A percentile compares a stretch with the other conserved stretches of the same genome.
Conservation (phyloP, 1,140 invertebrate species). For the Rhyzopertha dominica region DNA sequence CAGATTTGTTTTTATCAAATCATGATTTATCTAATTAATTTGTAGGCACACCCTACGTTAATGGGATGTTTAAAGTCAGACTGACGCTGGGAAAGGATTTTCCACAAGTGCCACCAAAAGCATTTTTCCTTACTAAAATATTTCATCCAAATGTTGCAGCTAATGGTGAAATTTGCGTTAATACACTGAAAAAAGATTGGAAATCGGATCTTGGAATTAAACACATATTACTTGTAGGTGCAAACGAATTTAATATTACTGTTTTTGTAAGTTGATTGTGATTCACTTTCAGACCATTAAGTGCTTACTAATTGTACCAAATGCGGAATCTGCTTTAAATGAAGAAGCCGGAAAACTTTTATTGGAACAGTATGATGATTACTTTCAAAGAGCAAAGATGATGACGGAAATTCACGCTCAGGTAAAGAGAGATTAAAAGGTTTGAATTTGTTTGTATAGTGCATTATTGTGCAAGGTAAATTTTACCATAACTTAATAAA, state of each 20-base stretch:
- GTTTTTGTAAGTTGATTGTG: constrained; percentile 9
- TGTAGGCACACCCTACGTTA: constrained; percentile 82
- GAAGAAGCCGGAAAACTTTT: constrained; percentile 90
- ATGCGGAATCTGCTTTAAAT: constrained; percentile 90
- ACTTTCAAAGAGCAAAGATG: constrained; percentile 83
- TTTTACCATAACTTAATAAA: no score
- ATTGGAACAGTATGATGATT: constrained; percentile 87
- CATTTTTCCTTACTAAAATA: constrained; percentile 93
- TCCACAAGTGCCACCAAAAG: constrained; percentile 88
- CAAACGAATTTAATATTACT: constrained; percentile 26
- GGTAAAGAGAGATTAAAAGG: constrained; percentile 41
- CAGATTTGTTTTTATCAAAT: no score
- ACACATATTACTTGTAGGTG: constrained; percentile 83
- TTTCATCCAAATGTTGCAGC: constrained; percentile 96
- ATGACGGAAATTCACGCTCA: constrained; percentile 93
- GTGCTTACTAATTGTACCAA: constrained; percentile 89
- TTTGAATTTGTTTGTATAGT: constrained; percentile 12
- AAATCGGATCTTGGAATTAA: constrained; percentile 92
- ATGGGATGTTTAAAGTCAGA: constrained; percentile 84
- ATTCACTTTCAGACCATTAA: constrained; percentile 70
- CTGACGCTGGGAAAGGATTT: constrained; percentile 89
- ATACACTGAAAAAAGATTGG: constrained; percentile 97
- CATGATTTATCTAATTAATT: no score
- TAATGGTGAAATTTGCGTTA: constrained; percentile 96
- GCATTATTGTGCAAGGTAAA: not conserved